Evolutionary conservation across 1,140 invertebrate genomes (phyloP).

Genomic region (Sitobion miscanthi): DNA sequence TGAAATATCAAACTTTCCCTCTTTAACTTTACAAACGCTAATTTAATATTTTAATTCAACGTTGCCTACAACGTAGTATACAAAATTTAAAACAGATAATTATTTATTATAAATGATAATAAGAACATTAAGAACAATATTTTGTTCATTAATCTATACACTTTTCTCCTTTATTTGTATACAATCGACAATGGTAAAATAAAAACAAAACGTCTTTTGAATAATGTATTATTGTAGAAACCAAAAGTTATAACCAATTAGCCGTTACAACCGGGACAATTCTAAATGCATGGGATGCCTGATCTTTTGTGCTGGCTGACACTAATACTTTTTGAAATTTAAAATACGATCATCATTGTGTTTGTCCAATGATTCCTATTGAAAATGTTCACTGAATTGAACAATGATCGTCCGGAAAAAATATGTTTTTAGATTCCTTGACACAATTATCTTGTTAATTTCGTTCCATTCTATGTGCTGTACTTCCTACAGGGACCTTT

Average conservation of each 20-base stretch:
- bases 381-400: constrained; percentile 28
- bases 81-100: not conserved
- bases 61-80: not conserved
- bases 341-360: constrained; percentile 31
- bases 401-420: constrained; percentile 1
- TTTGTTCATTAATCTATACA: not conserved
- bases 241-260: constrained; percentile 25
- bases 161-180: not conserved
- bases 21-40: not conserved
- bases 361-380: constrained; percentile 32
- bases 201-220: not conserved
- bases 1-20: not conserved
- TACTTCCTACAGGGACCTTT: constrained; percentile 3
- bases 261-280: constrained; percentile 8
- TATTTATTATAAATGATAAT: not conserved
- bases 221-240: not conserved
- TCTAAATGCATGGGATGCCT: not conserved
- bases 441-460: constrained; percentile 45
- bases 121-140: not conserved
- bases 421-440: constrained; percentile 28
- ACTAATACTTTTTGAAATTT: constrained; percentile 31
- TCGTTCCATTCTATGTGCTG: not conserved
- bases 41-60: not conserved
- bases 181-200: not conserved
- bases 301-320: not conserved